These are phyloP conservation scores for Synanthedon tipuliformis DNA, from an alignment of 2,888 invertebrate genomes.

Conservation along the genomic window DNA sequence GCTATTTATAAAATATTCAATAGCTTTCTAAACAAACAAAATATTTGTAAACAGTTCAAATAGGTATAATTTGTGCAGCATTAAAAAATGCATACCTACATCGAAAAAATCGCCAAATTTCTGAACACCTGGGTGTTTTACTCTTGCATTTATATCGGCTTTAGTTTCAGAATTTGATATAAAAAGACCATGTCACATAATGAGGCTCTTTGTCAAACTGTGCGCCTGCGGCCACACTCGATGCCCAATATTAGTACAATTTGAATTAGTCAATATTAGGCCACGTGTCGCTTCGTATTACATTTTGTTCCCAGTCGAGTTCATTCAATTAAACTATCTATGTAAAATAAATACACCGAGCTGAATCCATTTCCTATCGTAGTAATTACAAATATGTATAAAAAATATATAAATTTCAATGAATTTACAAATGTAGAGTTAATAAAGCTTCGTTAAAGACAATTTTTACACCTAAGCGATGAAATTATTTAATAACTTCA, in stretches of 20 bases:
- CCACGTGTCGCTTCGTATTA: constrained; percentile 46
- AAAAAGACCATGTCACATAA: too few species aligned
- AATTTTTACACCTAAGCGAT: constrained; percentile 60
- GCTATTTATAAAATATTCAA: too few species aligned
- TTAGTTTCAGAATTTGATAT: too few species aligned
- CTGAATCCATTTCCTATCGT: constrained; percentile 40
- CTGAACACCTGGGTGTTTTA: too few species aligned
- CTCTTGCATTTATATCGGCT: too few species aligned
- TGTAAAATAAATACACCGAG: constrained; percentile 62
- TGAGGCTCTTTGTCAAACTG: too few species aligned
- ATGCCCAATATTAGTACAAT: neutral
- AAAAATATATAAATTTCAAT: constrained; percentile 67
- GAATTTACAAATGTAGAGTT: constrained; percentile 69
- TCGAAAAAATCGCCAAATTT: too few species aligned
- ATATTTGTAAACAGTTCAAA: too few species aligned
- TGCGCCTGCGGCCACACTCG: constrained; percentile 4
- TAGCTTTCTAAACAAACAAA: too few species aligned
- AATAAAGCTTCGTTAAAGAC: constrained; percentile 69
- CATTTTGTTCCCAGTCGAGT: constrained; percentile 63
- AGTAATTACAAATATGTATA: constrained; percentile 66
- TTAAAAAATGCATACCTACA: too few species aligned
- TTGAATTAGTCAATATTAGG: constrained; percentile 27
- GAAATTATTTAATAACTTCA: constrained; percentile 68
- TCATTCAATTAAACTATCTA: constrained; percentile 61
- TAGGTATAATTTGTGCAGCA: too few species aligned